Conservation (phyloP, 2,797 vertebrate species). For the Chrysocyon brachyurus region DNA sequence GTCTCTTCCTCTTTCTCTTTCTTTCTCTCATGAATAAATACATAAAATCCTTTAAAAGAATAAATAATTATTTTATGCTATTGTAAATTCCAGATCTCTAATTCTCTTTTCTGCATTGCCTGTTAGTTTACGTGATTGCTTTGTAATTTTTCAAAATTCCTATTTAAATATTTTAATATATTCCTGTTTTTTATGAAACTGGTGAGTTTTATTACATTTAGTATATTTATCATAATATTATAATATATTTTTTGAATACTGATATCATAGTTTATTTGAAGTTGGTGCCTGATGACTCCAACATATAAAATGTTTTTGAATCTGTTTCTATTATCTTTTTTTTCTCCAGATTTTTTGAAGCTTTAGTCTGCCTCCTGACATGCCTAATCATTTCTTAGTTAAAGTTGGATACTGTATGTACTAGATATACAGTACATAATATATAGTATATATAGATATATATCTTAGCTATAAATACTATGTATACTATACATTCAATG, state of each 20-base stretch:
- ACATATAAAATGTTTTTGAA: background rate
- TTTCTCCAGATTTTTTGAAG: background rate
- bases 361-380: background rate
- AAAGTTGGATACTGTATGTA: background rate
- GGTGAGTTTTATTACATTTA: background rate
- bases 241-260: background rate
- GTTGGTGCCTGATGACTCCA: background rate
- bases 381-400: background rate
- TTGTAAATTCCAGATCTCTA: background rate
- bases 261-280: background rate
- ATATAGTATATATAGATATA: background rate
- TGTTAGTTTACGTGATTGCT: background rate
- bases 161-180: background rate
- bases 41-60: too few relatives aligned
- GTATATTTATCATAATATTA: background rate
- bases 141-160: background rate
- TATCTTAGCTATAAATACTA: too few relatives aligned
- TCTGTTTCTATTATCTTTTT: background rate
- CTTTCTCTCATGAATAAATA: too few relatives aligned
- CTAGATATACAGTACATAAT: too few relatives aligned
- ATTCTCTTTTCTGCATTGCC: background rate
- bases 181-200: background rate
- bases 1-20: too few relatives aligned
- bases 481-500: too few relatives aligned
- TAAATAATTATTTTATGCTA: background rate